phyloP scores from a whole-genome alignment of 2,113 vertebrate genomes.

The Toxotes chatareus region DNA sequence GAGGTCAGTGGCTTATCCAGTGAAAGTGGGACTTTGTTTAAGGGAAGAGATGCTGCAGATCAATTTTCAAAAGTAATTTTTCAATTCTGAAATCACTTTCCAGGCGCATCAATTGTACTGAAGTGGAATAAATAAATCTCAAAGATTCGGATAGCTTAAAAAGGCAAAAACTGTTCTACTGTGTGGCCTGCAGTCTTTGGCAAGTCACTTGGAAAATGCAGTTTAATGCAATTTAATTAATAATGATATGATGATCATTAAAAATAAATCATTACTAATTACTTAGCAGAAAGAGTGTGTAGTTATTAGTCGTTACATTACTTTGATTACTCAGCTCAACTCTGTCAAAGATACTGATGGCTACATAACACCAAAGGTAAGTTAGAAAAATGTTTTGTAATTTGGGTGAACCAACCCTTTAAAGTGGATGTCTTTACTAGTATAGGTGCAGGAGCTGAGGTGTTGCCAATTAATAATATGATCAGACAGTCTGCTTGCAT shows the following conservation, averaged over 20 bases:
- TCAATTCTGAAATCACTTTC: neutral
- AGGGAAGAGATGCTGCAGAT: neutral
- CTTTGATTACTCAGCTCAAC: neutral
- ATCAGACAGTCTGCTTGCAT: conserved; percentile 53
- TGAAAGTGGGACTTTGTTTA: neutral
- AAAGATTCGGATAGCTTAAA: neutral
- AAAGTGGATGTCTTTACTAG: conserved; percentile 2
- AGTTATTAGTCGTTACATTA: neutral
- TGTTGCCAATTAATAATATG: conserved; percentile 45
- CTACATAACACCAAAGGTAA: neutral
- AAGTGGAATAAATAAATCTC: neutral
- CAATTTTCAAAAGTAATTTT: conserved; percentile 2
- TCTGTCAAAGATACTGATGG: neutral
- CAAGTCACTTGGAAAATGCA: neutral
- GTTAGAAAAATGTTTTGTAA: neutral
- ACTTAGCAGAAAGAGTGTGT: neutral
- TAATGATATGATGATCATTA: neutral
- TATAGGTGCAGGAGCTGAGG: conserved; percentile 15
- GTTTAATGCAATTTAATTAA: neutral
- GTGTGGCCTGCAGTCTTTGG: neutral
- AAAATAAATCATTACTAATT: neutral
- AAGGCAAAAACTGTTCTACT: neutral
- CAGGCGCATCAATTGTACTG: neutral
- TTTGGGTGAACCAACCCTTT: neutral
- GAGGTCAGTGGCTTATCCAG: neutral